Evolutionary conservation across 1,140 invertebrate genomes (phyloP), one percentile per base, ranked within the genome.

Genomic region (Listronotus bonariensis): DNA sequence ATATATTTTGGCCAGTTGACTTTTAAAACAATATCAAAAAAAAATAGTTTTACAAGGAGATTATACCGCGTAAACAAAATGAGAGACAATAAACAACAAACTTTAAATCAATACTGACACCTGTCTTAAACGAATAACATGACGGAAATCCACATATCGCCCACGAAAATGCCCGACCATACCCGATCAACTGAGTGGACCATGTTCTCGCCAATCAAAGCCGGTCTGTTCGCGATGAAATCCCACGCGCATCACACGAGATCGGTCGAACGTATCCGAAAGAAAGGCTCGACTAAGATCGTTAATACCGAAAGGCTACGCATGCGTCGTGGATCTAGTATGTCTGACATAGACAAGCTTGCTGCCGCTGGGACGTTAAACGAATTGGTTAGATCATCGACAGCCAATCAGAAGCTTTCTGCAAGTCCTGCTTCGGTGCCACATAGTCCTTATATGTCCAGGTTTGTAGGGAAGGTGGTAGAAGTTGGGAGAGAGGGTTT

Each of bases 341-440:
- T 90, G 76, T 89, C 88, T 3, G 88, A 90, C 65, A 78, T 91
- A 64, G 87, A 89, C 71, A 88, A 87, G 69, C 75, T 89, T 1
- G 76, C 82, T 9, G 59, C 63, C 3, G 62, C 68, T 0, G 54
- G 34, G 3, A 51, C 57, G 38, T 46, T 83, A 3, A 79, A 82
- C 0, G 81, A 84, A 68, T 73, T 83, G 2, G 78, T 83, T 0
- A 76, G 81, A 42, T 84, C 82, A 3, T 79, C 80, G 9, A 83
- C 83, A 48, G 68, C 78, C 34, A 75, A 72, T 52, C 77, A 78
- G 43, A 68, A 77, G 42, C 65, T 80, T 11, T 72, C 70, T 17
- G 69, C 74, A 6, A 75, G 76, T 64, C 72, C 73, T 0, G 73
- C 73, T 3, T 83, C 83, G 4, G 66, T 85, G 5, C 83, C 83